Evolutionary conservation across 2,113 vertebrate genomes (phyloP).

Genomic region (Cyanoderma ruficeps): DNA sequence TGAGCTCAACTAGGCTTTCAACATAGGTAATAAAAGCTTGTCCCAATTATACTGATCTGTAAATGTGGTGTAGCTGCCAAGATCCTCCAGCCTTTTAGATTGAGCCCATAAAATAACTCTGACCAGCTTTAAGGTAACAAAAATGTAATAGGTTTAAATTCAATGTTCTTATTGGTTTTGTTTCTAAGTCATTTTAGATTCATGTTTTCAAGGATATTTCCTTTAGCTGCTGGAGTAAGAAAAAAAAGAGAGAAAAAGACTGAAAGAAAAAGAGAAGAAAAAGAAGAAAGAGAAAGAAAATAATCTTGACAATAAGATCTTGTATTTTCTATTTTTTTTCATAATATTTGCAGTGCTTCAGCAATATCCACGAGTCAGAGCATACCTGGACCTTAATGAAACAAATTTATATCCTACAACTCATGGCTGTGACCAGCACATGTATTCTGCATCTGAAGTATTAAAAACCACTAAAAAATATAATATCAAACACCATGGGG

Average conservation of each 20-base stretch:
- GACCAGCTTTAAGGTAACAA: background rate
- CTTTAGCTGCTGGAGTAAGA: background rate
- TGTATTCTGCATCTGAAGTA: background rate
- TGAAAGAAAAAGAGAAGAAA: background rate
- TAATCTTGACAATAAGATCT: background rate
- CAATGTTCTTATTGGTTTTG: background rate
- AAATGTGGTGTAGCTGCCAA: background rate
- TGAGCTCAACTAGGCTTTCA: background rate
- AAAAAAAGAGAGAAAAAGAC: background rate
- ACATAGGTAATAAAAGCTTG: background rate
- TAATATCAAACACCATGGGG: background rate
- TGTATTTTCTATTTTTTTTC: background rate
- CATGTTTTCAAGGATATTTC: background rate
- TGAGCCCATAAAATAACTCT: background rate
- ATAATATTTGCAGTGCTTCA: background rate
- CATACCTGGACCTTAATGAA: background rate
- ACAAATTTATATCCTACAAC: background rate
- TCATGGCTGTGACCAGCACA: background rate
- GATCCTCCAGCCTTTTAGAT: background rate
- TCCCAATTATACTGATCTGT: background rate
- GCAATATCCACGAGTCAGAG: background rate
- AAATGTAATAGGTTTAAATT: background rate
- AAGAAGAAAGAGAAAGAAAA: background rate
- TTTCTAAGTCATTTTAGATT: background rate
- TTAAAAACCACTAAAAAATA: background rate